Conservation (phyloP, 2,888 invertebrate species). For the Harpalus rufipes region DNA sequence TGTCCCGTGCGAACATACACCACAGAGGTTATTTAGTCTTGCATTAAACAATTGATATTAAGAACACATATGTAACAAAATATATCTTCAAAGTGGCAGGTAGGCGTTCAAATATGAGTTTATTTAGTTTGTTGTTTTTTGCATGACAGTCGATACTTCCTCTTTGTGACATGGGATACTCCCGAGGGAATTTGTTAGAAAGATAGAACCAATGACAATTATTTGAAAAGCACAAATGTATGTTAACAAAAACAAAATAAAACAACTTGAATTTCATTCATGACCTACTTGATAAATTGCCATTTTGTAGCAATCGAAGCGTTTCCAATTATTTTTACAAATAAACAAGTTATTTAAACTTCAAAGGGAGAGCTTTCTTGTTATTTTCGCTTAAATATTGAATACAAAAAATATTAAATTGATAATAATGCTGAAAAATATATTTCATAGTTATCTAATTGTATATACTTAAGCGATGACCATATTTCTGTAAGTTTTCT, state of each 20-base stretch:
- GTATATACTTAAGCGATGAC: no score
- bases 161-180: not conserved
- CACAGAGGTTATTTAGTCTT: no score
- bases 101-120: no score
- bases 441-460: no score
- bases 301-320: slow-evolving; percentile 2
- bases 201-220: not conserved
- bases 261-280: not conserved
- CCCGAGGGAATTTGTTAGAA: not conserved
- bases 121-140: not conserved
- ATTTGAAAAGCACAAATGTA: slow-evolving; percentile 1
- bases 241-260: slow-evolving; percentile 13
- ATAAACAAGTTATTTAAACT: slow-evolving; percentile 8
- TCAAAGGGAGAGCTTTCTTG: not conserved
- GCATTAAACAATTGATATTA: no score
- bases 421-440: not conserved
- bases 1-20: no score
- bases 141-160: not conserved
- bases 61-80: no score
- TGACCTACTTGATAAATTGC: slow-evolving; percentile 18
- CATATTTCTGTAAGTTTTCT: no score
- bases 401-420: not conserved
- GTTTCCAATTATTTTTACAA: slow-evolving; percentile 16
- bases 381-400: slow-evolving; percentile 1
- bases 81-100: no score